Evolutionary conservation across 2,797 vertebrate species (phyloP).

Genomic region (Lithobates pipiens): DNA sequence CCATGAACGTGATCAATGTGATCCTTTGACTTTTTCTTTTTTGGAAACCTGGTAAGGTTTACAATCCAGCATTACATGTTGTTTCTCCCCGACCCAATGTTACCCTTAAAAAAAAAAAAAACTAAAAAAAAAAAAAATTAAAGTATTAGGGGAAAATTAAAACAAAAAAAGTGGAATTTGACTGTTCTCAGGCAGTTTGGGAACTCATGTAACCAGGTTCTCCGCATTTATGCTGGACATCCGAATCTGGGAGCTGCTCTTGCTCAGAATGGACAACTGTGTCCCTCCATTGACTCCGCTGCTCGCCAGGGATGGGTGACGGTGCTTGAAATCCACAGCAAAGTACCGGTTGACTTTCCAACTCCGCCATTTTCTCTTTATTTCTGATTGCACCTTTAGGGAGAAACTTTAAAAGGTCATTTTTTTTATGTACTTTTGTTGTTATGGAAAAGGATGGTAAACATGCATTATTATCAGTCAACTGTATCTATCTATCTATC

Average conservation of each 20-base stretch:
- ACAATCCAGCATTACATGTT: background rate
- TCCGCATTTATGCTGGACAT: conserved; percentile 96
- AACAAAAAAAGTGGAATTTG: conserved; percentile 23
- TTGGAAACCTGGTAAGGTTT: background rate
- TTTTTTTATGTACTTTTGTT: conserved; percentile 83
- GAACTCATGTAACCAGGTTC: conserved; percentile 90
- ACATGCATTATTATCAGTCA: conserved; percentile 1
- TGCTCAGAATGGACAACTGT: conserved; percentile 98
- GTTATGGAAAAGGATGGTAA: conserved; percentile 71
- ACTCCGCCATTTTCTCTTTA: conserved; percentile 99
- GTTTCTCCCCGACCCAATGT: background rate
- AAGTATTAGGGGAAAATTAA: background rate
- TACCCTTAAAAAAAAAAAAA: conserved; percentile 34
- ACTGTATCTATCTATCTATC: too few relatives aligned
- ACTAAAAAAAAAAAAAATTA: conserved; percentile 50
- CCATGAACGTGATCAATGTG: conserved; percentile 65
- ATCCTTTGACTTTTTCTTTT: background rate
- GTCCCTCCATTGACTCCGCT: conserved; percentile 97
- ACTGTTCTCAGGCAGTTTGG: conserved; percentile 49
- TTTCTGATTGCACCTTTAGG: conserved; percentile 98
- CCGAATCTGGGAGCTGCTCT: conserved; percentile 99
- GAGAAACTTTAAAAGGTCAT: conserved; percentile 90
- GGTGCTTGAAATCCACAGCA: conserved; percentile 98
- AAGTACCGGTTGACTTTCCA: conserved; percentile 99
- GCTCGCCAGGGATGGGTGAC: conserved; percentile 97